Base-by-base conservation (phyloP, 2,797 vertebrate genomes). In the Cheirogaleus major region DNA sequence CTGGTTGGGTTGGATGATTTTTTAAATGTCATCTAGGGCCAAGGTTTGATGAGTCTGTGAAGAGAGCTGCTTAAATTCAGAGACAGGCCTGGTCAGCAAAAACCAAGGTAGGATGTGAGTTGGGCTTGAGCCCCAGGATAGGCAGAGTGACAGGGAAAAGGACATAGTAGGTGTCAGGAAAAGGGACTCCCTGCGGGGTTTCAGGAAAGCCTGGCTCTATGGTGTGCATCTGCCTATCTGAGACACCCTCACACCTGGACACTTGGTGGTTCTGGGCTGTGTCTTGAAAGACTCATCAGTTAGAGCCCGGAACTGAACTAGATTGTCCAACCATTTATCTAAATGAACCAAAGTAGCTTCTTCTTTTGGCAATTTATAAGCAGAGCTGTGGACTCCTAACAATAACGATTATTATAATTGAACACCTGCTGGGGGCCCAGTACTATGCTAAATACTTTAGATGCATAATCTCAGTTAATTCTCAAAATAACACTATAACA, bases 221-320 rank as follows among this genome's bases (percentile, higher is more conserved):
- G 8, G 4, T 7, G 7, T 32, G 48, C 0, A 0, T 57, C 38
- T 22, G 1, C 41, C 17, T 55, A 3, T 13, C 25, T 17, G 52
- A 67, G 70, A 52, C 2, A 12, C 3, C 57, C 38, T 10, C 32
- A 45, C 0, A 5, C 0, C 41, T 0, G 3, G 27, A 15, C 69
- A 38, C 0, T 0, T 50, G 35, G 50, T 4, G 12, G 4, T n/a
- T 50, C 6, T 25, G 73, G 27, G 57, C 8, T 20, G 8, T 6
- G 38, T 57, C 50, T 59, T 73, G 69, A n/a, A 17, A 25, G 7
- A 38, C 27, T 57, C 61, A 25, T 20, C 4, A 1, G 22, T 32
- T 13, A 43, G 67, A 38, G 61, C 14, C 18, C 11, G 5, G 59
- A 35, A 27, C 84, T 65, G 27, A 95, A 48, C 83, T 30, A n/a